A percentile compares a stretch with the other conserved stretches of the same genome.
phyloP scores from a whole-genome alignment of 2,797 vertebrate species.

The Fratercula arctica region DNA sequence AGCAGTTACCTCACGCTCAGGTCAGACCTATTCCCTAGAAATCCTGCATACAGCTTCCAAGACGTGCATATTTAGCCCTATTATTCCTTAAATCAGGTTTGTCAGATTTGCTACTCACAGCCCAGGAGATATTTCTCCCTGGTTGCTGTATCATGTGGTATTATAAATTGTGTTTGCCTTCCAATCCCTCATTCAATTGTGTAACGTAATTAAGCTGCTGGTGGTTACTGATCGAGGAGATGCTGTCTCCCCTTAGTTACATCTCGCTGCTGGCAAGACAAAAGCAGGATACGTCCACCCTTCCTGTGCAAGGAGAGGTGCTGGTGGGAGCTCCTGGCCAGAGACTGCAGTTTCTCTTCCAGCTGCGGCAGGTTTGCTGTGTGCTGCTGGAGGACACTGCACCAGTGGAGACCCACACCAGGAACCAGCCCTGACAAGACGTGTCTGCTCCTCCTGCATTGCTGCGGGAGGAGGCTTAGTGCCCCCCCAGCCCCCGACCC shows the following conservation, averaged over 20 bases:
- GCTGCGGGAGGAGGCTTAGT: background rate
- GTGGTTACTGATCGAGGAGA: background rate
- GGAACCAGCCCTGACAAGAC: background rate
- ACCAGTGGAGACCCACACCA: fast-evolving
- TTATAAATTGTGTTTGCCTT: background rate
- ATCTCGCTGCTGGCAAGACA: background rate
- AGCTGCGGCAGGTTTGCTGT: background rate
- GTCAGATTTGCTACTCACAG: background rate
- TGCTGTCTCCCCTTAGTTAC: background rate
- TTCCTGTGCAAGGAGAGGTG: background rate
- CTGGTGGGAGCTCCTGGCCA: background rate
- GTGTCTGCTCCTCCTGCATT: background rate
- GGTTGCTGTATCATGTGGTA: background rate
- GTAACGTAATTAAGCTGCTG: background rate
- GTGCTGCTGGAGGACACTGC: background rate
- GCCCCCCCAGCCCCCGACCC: fast-evolving
- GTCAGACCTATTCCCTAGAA: background rate
- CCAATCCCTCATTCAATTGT: background rate
- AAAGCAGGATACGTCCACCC: background rate
- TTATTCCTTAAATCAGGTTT: background rate
- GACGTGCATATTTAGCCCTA: background rate
- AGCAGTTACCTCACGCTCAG: background rate
- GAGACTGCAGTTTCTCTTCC: background rate
- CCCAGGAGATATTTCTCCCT: background rate
- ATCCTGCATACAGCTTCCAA: background rate